Conservation (phyloP, 2,113 vertebrate species). For the Sylvilagus bachmani region DNA sequence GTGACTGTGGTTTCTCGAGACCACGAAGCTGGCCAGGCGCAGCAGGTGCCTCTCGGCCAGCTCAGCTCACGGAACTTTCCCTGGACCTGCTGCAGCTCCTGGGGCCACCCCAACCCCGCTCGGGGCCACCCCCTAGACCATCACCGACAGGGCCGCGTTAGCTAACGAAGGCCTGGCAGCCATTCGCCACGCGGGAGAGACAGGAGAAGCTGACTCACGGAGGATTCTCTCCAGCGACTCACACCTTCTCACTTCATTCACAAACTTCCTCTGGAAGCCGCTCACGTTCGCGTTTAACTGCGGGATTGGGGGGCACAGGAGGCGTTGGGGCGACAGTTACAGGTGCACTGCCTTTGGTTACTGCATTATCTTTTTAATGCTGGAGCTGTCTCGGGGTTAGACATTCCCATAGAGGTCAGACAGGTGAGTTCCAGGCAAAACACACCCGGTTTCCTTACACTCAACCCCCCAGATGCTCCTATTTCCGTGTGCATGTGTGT, state of each 20-base stretch:
- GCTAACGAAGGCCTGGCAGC: not conserved
- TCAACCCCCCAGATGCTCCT: not conserved
- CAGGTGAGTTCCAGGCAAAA: not conserved
- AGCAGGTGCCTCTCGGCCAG: not conserved
- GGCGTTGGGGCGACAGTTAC: not conserved
- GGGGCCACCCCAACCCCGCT: not conserved
- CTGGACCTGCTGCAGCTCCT: accelerated
- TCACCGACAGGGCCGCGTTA: not conserved
- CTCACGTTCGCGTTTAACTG: constrained; percentile 90
- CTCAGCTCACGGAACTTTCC: not conserved
- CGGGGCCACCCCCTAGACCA: not conserved
- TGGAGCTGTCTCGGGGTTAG: not conserved
- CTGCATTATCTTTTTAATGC: not conserved
- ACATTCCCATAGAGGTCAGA: not conserved
- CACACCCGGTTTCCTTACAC: not conserved
- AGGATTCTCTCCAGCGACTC: constrained; percentile 92
- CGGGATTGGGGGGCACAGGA: not conserved
- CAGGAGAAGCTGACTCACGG: constrained; percentile 84
- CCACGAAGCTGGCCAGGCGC: not conserved
- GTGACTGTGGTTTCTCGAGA: not conserved
- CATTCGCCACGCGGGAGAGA: not conserved
- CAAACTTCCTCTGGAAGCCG: constrained; percentile 91
- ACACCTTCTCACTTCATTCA: constrained; percentile 92
- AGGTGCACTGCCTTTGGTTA: not conserved
- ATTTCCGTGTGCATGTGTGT: not conserved